Evolutionary conservation across 2,113 vertebrate genomes (phyloP), one percentile per base, ranked within the genome.

Genomic region (Drymodes brunneopygia): DNA sequence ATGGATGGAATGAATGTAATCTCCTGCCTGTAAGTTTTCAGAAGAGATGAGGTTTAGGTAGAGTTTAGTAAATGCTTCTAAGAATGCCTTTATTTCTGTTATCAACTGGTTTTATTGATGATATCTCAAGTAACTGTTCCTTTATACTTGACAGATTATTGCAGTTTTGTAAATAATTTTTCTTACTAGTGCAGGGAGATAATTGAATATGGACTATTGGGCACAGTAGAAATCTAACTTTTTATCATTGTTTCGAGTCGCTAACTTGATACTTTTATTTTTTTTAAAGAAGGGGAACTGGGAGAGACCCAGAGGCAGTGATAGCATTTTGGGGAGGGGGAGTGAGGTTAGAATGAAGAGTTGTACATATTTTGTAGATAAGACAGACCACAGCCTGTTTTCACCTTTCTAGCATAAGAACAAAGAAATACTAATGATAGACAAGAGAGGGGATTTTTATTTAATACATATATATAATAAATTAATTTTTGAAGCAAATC

Each of bases 281-380:
- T 4, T 3, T 44, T 28, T 6, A 35, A 38, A 54, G 6, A 54
- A 40, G 36, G 20, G 1, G 0, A 54, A 51, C 19, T 47, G 24
- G 19, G 15, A 67, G 36, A 70, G 42, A 74, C 15, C 6, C 25
- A 78, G 50, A 77, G 81, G 33, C 19, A 57, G 9, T 57, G 29
- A n/a, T 9, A 62, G 12, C 6, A 22, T 45, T 27, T 33, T 50
- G 5, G 8, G 44, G 6, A 12, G 25, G 12, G 10, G 12, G 18
- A 31, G 6, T 65, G 28, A 70, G 15, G 3, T 44, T 65, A 35
- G 50, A 67, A 64, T 54, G 28, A 60, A 67, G 24, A 62, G n/a
- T 8, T 25, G 9, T 7, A 4, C 15, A 2, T 23, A 8, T 60
- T 83, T 74, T 67, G 11, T 51, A 79, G 31, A 14, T 67, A 69